A percentile compares a stretch with the other conserved stretches of the same genome.
Evolutionary conservation across 2,888 invertebrate species (phyloP).

Genomic region (Ceriagrion tenellum): DNA sequence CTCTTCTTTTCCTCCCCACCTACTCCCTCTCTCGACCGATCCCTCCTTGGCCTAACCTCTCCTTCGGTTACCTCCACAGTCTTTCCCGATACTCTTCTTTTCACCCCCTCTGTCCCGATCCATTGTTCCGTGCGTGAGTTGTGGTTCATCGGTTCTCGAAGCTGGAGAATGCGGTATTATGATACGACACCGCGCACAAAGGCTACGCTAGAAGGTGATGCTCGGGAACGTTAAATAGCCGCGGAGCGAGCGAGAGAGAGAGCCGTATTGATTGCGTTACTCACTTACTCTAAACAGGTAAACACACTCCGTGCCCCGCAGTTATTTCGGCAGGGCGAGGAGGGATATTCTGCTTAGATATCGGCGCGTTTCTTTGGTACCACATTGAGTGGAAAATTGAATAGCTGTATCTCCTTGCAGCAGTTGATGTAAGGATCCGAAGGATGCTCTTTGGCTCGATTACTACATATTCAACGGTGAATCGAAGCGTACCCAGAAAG

Average conservation of each 20-base stretch:
- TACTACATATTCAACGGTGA: not conserved
- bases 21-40: not conserved
- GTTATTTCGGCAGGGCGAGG: not conserved
- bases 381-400: conserved; percentile 20
- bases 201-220: conserved; percentile 1
- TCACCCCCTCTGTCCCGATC: not conserved
- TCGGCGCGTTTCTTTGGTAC: conserved; percentile 22
- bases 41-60: not conserved
- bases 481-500: not conserved
- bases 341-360: not conserved
- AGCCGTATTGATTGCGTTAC: not conserved
- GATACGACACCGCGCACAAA: conserved; percentile 13
- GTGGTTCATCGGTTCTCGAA: conserved; percentile 1
- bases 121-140: conserved; percentile 21
- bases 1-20: not conserved
- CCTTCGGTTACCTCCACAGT: not conserved
- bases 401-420: conserved; percentile 5
- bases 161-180: conserved; percentile 24
- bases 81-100: not conserved
- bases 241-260: not conserved
- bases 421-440: not conserved
- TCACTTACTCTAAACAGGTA: conserved; percentile 3
- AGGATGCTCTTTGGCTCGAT: not conserved
- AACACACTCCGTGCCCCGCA: conserved; percentile 19
- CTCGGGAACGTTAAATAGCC: conserved; percentile 19